Evolutionary conservation across 2,888 invertebrate genomes (phyloP).

Genomic region (Pilophorus perplexus): DNA sequence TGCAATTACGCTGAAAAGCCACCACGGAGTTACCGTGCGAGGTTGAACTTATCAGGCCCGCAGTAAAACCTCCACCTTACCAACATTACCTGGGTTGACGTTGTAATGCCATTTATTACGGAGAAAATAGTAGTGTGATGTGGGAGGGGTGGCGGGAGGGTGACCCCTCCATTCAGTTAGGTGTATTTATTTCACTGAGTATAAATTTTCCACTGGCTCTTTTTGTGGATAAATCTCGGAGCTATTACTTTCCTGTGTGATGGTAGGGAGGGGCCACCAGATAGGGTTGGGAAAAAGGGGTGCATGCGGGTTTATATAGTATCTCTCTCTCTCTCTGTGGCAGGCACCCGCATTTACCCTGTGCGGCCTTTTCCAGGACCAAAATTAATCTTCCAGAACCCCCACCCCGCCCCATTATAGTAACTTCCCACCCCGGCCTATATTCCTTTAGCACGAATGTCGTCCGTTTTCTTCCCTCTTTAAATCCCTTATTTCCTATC

Average conservation of each 20-base stretch:
- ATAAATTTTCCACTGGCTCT: conserved; percentile 24
- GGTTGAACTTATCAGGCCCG: conserved; percentile 16
- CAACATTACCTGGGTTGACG: not conserved
- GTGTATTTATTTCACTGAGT: conserved; percentile 27
- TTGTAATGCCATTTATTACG: conserved; percentile 3
- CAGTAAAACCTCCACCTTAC: conserved; percentile 21
- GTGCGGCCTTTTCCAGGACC: conserved; percentile 8
- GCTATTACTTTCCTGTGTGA: conserved; percentile 24
- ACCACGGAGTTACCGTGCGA: no score
- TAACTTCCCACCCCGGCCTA: not conserved
- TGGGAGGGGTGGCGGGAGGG: not conserved
- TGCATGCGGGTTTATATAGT: conserved; percentile 29
- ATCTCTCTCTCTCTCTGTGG: not conserved
- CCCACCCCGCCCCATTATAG: not conserved
- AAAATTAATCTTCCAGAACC: conserved; percentile 31
- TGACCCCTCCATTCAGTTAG: not conserved
- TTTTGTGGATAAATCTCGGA: conserved; percentile 25
- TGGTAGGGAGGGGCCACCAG: not conserved
- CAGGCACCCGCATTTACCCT: conserved; percentile 31
- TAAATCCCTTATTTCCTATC: not conserved
- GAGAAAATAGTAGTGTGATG: no score
- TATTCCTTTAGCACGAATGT: no score
- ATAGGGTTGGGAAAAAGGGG: not conserved
- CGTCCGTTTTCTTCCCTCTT: not conserved
- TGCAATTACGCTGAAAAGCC: no score